Evolutionary conservation across 2,888 invertebrate species (phyloP).

Genomic region (Tuberolachnus salignus): DNA sequence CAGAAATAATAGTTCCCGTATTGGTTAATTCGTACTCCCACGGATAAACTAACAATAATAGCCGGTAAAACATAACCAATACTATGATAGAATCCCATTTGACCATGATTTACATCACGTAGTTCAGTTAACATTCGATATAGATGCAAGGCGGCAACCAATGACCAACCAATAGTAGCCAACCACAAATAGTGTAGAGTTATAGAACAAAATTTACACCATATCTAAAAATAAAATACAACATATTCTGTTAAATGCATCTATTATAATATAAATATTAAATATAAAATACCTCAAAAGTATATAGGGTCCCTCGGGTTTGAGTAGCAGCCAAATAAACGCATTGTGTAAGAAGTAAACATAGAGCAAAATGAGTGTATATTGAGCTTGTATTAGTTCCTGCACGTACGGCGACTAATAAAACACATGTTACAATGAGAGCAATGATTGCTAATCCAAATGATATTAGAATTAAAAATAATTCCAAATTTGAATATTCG

Average conservation of each 20-base stretch:
- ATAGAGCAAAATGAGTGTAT: constrained; percentile 90
- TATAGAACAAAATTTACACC: constrained; percentile 88
- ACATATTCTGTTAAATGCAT: constrained; percentile 9
- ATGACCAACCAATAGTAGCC: constrained; percentile 87
- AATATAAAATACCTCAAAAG: constrained; percentile 73
- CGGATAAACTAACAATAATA: constrained; percentile 86
- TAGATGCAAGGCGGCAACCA: constrained; percentile 89
- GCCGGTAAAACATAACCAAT: constrained; percentile 93
- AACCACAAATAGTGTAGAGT: constrained; percentile 92
- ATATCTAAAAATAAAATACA: constrained; percentile 60
- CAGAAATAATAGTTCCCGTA: constrained; percentile 94
- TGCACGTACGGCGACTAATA: constrained; percentile 81
- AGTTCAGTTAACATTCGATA: constrained; percentile 94
- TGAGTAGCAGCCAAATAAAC: constrained; percentile 88
- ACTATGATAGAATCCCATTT: constrained; percentile 89
- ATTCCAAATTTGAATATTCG: constrained; percentile 83
- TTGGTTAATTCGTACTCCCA: constrained; percentile 90
- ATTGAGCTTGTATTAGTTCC: constrained; percentile 92
- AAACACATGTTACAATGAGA: constrained; percentile 77
- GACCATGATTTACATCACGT: constrained; percentile 94
- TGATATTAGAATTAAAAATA: constrained; percentile 87
- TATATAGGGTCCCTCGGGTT: constrained; percentile 77
- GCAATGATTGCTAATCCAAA: constrained; percentile 84
- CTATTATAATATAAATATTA: neutral
- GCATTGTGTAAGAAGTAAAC: constrained; percentile 84